phyloP scores from a whole-genome alignment of 2,113 vertebrate genomes.

The Synchiropus splendidus region DNA sequence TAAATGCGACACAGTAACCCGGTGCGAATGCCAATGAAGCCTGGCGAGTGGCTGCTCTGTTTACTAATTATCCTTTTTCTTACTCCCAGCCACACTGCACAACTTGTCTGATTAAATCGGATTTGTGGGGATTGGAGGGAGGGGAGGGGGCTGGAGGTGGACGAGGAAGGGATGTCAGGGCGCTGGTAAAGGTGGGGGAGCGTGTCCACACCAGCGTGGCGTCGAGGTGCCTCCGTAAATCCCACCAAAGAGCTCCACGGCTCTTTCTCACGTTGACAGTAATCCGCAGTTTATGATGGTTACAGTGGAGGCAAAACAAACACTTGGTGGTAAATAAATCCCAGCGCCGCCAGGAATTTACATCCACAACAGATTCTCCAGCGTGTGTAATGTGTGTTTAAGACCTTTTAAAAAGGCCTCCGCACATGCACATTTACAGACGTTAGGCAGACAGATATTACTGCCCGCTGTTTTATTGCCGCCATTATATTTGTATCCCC shows the following conservation, averaged over 20 bases:
- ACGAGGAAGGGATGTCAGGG: slow-evolving; percentile 54
- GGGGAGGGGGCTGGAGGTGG: slow-evolving; percentile 63
- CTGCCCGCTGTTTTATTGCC: too few relatives aligned
- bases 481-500: too few relatives aligned
- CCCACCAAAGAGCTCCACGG: slow-evolving; percentile 71
- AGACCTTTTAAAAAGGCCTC: slow-evolving; percentile 4
- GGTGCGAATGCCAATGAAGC: slow-evolving; percentile 99
- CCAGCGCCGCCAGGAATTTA: slow-evolving; percentile 24
- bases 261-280: slow-evolving; percentile 37
- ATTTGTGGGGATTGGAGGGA: slow-evolving; percentile 90
- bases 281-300: slow-evolving; percentile 54
- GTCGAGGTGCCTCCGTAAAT: slow-evolving; percentile 77
- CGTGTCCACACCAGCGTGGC: slow-evolving; percentile 61
- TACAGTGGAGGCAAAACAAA: slow-evolving; percentile 38
- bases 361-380: slow-evolving; percentile 20
- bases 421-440: too few relatives aligned
- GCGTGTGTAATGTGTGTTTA: slow-evolving; percentile 8
- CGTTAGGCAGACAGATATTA: too few relatives aligned
- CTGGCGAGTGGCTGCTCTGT: slow-evolving; percentile 88
- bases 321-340: slow-evolving; percentile 33
- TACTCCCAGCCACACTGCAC: slow-evolving; percentile 93
- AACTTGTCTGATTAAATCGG: slow-evolving; percentile 98
- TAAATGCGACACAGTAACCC: slow-evolving; percentile 99
- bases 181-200: slow-evolving; percentile 68
- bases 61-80: slow-evolving; percentile 98